Base-by-base conservation (phyloP, 2,888 invertebrate species). In the Horisme vitalbata region DNA sequence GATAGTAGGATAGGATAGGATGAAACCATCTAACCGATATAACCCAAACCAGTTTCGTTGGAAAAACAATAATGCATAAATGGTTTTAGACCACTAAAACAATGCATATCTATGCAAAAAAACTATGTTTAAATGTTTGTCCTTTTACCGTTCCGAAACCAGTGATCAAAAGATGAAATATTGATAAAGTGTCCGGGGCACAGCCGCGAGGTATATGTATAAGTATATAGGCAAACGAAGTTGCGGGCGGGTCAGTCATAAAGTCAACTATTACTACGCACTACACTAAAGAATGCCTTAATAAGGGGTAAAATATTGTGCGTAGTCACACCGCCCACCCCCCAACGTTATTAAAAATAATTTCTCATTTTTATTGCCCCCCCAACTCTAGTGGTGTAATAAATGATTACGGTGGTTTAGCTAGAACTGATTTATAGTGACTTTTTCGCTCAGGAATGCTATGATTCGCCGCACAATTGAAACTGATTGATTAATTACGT, bases 361-460 rank as follows among this genome's bases (percentile, higher is more conserved):
- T 89, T 88, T 86, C 88, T 89, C 88, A 88, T 86, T 87, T 89
- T 88, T 87, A 88, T 88, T 85, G 71, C 82, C 69, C 74, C 68
- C 73, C 71, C 69, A 66, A 66, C 69, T 72, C 65, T 73, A 76
- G 72, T 71, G 67, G 56, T 56, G 53, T 77, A 75, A 81, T 83
- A 80, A 80, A 83, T 82, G 78, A 78, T 68, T 63, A 66, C 66
- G 65, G 61, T 65, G 59, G 51, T 56, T 50, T 52, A 54, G 41
- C 30, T 46, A 55, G 63, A 68, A 64, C 39, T 56, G 59, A 59
- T 59, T 56, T 52, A 59, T 59, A 31, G 27, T 30, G 34, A 43
- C 20, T 45, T 46, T 51, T 45, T 43, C 44, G 39, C 31, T 11
- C 21, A 35, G 49, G 49, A 49, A 49, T 49, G 44, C 37, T 27